A percentile compares a stretch with the other conserved stretches of the same genome.
Conservation (phyloP, 1,140 invertebrate species). For the Zaprionus africanus region DNA sequence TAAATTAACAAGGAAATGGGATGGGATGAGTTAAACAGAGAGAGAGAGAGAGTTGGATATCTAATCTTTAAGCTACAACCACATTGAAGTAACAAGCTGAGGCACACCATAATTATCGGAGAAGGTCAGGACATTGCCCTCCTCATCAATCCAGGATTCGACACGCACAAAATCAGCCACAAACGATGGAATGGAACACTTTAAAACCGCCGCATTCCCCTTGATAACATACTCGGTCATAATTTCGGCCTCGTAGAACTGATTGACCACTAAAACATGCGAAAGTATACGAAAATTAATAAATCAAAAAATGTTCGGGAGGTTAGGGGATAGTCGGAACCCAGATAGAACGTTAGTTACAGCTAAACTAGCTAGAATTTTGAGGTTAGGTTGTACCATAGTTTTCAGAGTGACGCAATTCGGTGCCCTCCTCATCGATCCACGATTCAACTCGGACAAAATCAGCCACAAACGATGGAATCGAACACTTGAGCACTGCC, state of each 20-base stretch:
- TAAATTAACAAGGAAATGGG: slow-evolving; percentile 35
- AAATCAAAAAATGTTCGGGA: slow-evolving; percentile 33
- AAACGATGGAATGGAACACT: slow-evolving; percentile 92
- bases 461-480: slow-evolving; percentile 89
- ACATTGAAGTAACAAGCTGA: not conserved
- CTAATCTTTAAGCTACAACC: slow-evolving; percentile 46
- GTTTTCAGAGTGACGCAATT: slow-evolving; percentile 84
- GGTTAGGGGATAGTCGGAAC: slow-evolving; percentile 21
- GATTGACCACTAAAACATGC: slow-evolving; percentile 89
- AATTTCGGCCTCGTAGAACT: slow-evolving; percentile 92
- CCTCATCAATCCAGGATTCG: slow-evolving; percentile 90
- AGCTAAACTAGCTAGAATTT: slow-evolving; percentile 7
- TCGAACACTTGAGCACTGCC: slow-evolving; percentile 88
- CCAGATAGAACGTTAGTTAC: slow-evolving; percentile 24
- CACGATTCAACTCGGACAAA: slow-evolving; percentile 89
- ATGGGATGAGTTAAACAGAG: slow-evolving; percentile 7
- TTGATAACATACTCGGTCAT: slow-evolving; percentile 92
- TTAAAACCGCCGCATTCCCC: slow-evolving; percentile 91
- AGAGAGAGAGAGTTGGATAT: not conserved
- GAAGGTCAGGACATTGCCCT: slow-evolving; percentile 86
- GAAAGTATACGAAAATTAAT: slow-evolving; percentile 23
- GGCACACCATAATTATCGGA: slow-evolving; percentile 87
- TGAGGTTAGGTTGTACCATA: slow-evolving; percentile 84
- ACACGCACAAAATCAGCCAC: slow-evolving; percentile 92
- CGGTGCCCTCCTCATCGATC: slow-evolving; percentile 86